Base-by-base conservation (phyloP, 2,888 invertebrate species). In the Melieria picta region DNA sequence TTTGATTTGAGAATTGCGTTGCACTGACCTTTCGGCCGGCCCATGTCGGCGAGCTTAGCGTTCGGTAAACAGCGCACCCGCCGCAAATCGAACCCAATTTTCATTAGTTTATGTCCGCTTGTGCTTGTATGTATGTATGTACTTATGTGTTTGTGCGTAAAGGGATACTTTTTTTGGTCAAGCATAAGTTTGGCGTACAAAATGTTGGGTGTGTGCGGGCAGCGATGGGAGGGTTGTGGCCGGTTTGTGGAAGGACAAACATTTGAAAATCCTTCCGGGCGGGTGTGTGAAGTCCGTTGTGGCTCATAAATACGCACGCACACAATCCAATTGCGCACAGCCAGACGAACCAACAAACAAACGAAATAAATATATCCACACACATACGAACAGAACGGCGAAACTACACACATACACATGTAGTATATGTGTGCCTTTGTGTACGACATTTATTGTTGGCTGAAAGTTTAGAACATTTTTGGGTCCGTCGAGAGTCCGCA, bases 241-340 rank as follows among this genome's bases (percentile, higher is more conserved):
- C 30, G 30, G 30, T 30, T 30, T 30, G 30, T 30, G 30, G 30
- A 30, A 30, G 30, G 3, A 43, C 13, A 52, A 7, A 67, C 60
- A 67, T 67, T 67, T 60, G 16, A 52, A 61, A 67, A 67, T 61
- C 52, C 67, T 13, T 13, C 67, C 60, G 52, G 42, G 50, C 67
- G 45, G 43, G 46, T 67, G 61, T 60, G 61, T 16, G 46, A 10
- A 50, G 45, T 60, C 67, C 60, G 45, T 67, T 61, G 60, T 52
- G 67, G 43, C 52, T 11, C 60, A 61, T 67, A 67, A 67, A 67
- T 50, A 60, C 50, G 30, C 30, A 30, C 30, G 30, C 30, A 30
- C 30, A 30, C 30, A 30, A 30, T 30, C 30, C 30, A 30, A 30
- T 30, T 30, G 30, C 30, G 30, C 30, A 30, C 30, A 30, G 30